Evolutionary conservation across 2,113 vertebrate genomes (phyloP).

Genomic region (Podiceps cristatus): DNA sequence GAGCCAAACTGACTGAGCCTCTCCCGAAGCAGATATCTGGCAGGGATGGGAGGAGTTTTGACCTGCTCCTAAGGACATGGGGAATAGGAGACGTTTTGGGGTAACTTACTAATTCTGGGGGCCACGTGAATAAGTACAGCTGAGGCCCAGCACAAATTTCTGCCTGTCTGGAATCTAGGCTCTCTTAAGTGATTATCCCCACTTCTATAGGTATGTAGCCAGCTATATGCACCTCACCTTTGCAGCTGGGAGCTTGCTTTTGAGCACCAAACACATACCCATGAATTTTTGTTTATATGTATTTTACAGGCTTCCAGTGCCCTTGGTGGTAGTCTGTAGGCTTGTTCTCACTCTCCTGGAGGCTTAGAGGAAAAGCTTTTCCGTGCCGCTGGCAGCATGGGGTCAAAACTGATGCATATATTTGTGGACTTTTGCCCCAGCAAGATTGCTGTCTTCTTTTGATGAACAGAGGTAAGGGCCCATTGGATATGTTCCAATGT

Average conservation of each 20-base stretch:
- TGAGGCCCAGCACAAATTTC: background rate
- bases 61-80: background rate
- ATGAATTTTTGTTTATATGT: background rate
- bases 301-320: background rate
- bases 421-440: background rate
- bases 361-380: background rate
- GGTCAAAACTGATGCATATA: background rate
- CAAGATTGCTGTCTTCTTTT: background rate
- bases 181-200: background rate
- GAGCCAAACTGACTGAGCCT: background rate
- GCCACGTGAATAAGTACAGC: background rate
- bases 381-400: accelerated
- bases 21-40: background rate
- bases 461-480: background rate
- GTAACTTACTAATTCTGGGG: background rate
- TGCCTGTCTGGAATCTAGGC: background rate
- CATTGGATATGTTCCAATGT: background rate
- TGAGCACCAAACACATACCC: background rate
- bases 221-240: background rate
- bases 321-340: background rate
- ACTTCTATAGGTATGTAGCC: background rate
- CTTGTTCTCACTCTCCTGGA: background rate
- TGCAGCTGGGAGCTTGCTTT: background rate
- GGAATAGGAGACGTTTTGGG: background rate
- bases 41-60: background rate